These are phyloP conservation scores for Cylloceria caligata DNA, from an alignment of 2,888 invertebrate genomes.

Conservation along the genomic window DNA sequence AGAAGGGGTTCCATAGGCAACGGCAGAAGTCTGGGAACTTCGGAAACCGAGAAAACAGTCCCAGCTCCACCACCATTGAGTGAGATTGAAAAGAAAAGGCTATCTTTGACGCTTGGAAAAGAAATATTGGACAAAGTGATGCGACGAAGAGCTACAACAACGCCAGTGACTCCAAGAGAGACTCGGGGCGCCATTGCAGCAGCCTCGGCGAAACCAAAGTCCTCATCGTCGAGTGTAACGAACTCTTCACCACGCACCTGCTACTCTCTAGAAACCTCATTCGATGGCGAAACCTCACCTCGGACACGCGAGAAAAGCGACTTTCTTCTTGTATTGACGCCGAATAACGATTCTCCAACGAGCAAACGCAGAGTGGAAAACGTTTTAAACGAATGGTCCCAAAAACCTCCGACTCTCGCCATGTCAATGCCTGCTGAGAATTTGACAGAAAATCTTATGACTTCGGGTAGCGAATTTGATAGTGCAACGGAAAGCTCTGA, in stretches of 20 bases:
- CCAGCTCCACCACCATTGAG: slow-evolving; percentile 81
- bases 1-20: slow-evolving; percentile 79
- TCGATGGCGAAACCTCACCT: slow-evolving; percentile 78
- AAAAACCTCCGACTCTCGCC: slow-evolving; percentile 80
- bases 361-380: slow-evolving; percentile 81
- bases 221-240: slow-evolving; percentile 53
- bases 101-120: slow-evolving; percentile 90
- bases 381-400: slow-evolving; percentile 85
- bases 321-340: slow-evolving; percentile 85
- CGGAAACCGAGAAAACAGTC: slow-evolving; percentile 69
- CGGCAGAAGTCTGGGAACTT: slow-evolving; percentile 73
- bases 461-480: slow-evolving; percentile 89
- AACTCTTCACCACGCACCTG: slow-evolving; percentile 85
- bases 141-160: slow-evolving; percentile 81
- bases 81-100: slow-evolving; percentile 90
- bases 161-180: slow-evolving; percentile 79
- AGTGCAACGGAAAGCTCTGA: slow-evolving; percentile 89
- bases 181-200: slow-evolving; percentile 83
- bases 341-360: slow-evolving; percentile 77
- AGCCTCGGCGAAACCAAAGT: slow-evolving; percentile 69
- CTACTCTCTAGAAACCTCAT: slow-evolving; percentile 84
- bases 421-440: slow-evolving; percentile 73
- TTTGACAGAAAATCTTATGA: slow-evolving; percentile 76
- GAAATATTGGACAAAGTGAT: slow-evolving; percentile 89
- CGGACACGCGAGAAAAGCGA: slow-evolving; percentile 80